Base-by-base conservation (phyloP, 2,888 invertebrate genomes). In the Allygus modestus region DNA sequence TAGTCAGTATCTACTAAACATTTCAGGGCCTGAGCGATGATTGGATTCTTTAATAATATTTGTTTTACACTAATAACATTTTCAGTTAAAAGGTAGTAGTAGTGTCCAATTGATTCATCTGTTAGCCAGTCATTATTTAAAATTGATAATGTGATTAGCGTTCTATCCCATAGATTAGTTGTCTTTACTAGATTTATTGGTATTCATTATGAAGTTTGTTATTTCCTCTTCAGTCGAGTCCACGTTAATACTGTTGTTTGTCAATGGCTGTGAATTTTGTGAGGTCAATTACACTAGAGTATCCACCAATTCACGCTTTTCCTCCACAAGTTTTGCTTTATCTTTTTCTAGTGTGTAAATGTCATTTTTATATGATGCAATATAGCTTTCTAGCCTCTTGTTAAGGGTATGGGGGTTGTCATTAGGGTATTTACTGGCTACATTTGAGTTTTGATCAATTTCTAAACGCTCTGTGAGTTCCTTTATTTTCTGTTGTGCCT, bases 41-140 rank as follows among this genome's bases (percentile, higher is more conserved):
- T 41, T n/a, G 73, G 43, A 17, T 41, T 23, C 73, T 41, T 73
- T 4, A 73, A 5, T 0, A 41, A 73, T 7, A 41, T 43, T 20
- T n/a, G 28, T 23, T 23, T 54, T 23, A 15, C 23, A n/a, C 9
- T 20, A 15, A 23, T 73, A 37, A 43, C 43, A 28, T 73, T 73
- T 12, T 15, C n/a, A n/a, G 43, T 20, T 43, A 73, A 15, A 41
- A 73, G 1, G 2, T 43, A 5, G 23, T 28, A 73, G 20, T 73
- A 73, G 9, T 41, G 23, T 2, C 9, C 23, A 20, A 73, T 73
- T 41, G 41, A n/a, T n/a, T 73, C 73, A 73, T 73, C 73, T 20
- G 73, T 41, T 2, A 73, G 20, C 73, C 73, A 73, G 17, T 69
- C 31, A 33, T 69, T 69, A 31, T 69, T 69, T 17, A 69, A 15